Base-by-base conservation (phyloP, 2,113 vertebrate genomes). In the Theristicus caerulescens region DNA sequence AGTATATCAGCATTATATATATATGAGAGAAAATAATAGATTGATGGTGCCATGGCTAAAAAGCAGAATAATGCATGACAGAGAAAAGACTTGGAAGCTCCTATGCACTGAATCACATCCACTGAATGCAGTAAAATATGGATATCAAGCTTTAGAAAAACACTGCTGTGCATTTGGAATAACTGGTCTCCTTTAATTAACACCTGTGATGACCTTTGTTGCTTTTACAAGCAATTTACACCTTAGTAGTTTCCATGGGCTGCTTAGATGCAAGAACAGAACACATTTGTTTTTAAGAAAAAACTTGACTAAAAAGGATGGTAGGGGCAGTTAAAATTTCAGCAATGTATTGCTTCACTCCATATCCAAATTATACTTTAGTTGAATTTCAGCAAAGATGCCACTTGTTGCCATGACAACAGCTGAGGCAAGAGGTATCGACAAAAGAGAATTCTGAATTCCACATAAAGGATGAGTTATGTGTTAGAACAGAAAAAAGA, bases 341-440 rank as follows among this genome's bases (percentile, higher is more conserved):
- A 87, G 38, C 62, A 79, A 54, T 69, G 12, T 72, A 46, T 67
- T 80, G 66, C 54, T 80, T 69, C 80, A 58, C 27, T 82, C 16
- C 1, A n/a, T 42, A 58, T 80, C 73, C 81, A 73, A 78, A 62
- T 88, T 66, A 76, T 69, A 87, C 65, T 82, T 87, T 2, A 91
- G 73, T 15, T 82, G 62, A 73, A 94, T 94, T 93, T 87, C 66
- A 95, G 81, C 49, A 80, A 93, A 94, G 81, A 93, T 88, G 74
- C 24, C 78, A 87, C 84, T 76, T 80, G 96, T 97, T 95, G 58
- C 84, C 66, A 87, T 96, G 94, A 66, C 95, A 90, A 94, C 97
- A 73, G 86, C 62, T 66, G 62, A 95, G 55, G 84, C 36, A 69
- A 93, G 83, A 51, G 42, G 44, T 80, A 76, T 25, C 3, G 40